Evolutionary conservation across 2,797 vertebrate genomes (phyloP), one percentile per base, ranked within the genome.

Genomic region (Carcharodon carcharias): DNA sequence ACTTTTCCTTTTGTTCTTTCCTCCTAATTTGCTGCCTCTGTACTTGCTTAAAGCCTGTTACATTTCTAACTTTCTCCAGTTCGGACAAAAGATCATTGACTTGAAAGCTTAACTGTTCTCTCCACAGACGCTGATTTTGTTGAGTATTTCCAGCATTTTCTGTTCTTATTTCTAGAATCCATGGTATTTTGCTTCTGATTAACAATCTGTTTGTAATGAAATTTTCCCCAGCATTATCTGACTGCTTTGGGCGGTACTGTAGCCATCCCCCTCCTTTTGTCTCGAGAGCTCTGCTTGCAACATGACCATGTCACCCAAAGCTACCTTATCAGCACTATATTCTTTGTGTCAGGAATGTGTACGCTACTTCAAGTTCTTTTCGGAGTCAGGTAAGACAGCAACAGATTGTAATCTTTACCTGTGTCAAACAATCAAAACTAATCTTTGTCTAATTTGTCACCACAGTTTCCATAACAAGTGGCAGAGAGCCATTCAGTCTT

Each of bases 271-370:
- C 96, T 99, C 96, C 99, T 99, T 97, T 97, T 99, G 97, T 99
- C 99, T 97, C 98, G 98, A 96, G 98, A 97, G 0, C 97, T 99
- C 96, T 99, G 99, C 97, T 98, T 99, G 96, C 98, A 99, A 96
- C 98, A 99, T 0, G 99, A 99, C 21, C 97, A 98, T 9, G 97
- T 99, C 97, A 98, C 99, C 2, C 99, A 99, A 97, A 99, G 99
- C 97, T 98, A 99, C 96, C 98, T 99, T 97, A 99, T 99, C 98
- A 99, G 99, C 97, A 99, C 99, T 97, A 99, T 99, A 96, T 99
- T 99, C 98, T 99, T 99, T 4, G 98, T 99, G 96, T 99, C 99
- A 0, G 99, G 99, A 23, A 97, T 99, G 96, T 99, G 99, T 97
- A 99, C 99, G 21, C 98, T 99, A 96, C 97, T 99, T 96, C 99